phyloP scores from a whole-genome alignment of 2,888 invertebrate genomes.

The Caenorhabditis sp. region DNA sequence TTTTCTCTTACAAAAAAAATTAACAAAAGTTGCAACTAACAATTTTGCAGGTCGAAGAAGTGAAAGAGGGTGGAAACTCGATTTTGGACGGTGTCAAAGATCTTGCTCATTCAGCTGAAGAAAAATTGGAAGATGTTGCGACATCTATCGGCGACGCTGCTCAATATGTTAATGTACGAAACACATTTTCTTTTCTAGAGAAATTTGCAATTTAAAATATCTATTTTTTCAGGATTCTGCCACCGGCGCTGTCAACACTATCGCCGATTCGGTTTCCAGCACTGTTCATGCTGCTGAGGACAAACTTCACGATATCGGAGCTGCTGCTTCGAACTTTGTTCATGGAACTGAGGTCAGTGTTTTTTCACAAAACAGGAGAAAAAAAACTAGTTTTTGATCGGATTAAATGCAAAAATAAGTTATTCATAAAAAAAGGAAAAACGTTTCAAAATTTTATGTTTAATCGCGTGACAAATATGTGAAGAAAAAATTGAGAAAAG shows the following conservation, averaged over 20 bases:
- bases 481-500: too few species aligned
- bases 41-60: slow-evolving; percentile 6
- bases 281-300: not conserved
- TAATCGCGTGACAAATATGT: too few species aligned
- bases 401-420: too few species aligned
- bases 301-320: slow-evolving; percentile 19
- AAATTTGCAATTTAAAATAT: not conserved
- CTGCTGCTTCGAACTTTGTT: slow-evolving; percentile 26
- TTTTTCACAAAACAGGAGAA: not conserved
- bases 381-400: not conserved
- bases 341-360: slow-evolving; percentile 21
- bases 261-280: slow-evolving; percentile 10
- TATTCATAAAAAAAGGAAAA: too few species aligned
- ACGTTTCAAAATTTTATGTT: too few species aligned
- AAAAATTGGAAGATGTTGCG: slow-evolving; percentile 22
- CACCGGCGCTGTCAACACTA: slow-evolving; percentile 19
- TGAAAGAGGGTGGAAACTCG: slow-evolving; percentile 8
- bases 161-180: slow-evolving; percentile 26
- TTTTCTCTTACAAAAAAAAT: not conserved
- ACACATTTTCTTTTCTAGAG: not conserved
- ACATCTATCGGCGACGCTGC: slow-evolving; percentile 20
- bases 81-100: slow-evolving; percentile 29
- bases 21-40: not conserved
- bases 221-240: slow-evolving; percentile 17
- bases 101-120: slow-evolving; percentile 12